These are phyloP conservation scores for Heliconius charithonia DNA, from an alignment of 2,888 invertebrate species.

Conservation along the genomic window DNA sequence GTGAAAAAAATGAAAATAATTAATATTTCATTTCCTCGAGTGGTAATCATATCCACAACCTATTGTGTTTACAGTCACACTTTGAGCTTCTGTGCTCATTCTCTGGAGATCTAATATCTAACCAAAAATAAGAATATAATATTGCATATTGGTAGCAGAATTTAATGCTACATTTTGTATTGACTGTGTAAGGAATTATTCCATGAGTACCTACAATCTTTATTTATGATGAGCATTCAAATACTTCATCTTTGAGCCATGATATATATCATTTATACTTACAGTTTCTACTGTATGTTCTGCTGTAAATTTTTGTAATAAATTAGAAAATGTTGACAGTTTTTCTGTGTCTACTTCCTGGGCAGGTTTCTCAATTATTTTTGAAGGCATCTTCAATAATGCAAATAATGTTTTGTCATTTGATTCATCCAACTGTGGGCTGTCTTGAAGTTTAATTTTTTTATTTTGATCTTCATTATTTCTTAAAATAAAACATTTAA, in stretches of 20 bases:
- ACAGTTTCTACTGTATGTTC: constrained; percentile 75
- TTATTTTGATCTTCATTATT: constrained; percentile 62
- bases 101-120: background rate
- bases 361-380: constrained; percentile 62
- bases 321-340: constrained; percentile 75
- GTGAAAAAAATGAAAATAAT: too few species aligned
- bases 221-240: too few species aligned
- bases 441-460: constrained; percentile 61
- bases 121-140: background rate
- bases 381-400: constrained; percentile 72
- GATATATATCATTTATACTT: constrained; percentile 52
- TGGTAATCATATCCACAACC: too few species aligned
- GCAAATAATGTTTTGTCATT: constrained; percentile 85
- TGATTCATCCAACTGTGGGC: constrained; percentile 72
- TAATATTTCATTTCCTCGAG: too few species aligned
- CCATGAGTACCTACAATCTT: too few species aligned
- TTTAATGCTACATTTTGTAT: background rate
- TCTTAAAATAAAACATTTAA: constrained; percentile 51
- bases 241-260: background rate
- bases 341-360: constrained; percentile 68
- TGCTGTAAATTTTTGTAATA: constrained; percentile 77
- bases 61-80: too few species aligned
- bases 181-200: background rate
- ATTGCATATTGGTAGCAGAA: background rate
- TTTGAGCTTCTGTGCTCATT: too few species aligned